These are phyloP conservation scores for Brachyrhaphis roseni DNA, from an alignment of 2,797 vertebrate species.

Conservation along the genomic window DNA sequence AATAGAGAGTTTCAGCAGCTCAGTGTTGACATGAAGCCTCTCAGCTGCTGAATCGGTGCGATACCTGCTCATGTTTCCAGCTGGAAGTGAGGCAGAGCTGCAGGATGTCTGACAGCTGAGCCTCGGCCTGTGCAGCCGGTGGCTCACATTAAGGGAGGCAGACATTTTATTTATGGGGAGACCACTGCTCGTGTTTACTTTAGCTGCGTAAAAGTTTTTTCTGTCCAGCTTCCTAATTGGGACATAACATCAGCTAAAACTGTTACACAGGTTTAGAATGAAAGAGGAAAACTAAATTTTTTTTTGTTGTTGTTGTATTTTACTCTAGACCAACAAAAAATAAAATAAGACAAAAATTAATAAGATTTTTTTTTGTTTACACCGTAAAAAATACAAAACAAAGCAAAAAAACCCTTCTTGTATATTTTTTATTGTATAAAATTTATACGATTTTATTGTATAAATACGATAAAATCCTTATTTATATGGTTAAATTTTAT, in stretches of 20 bases:
- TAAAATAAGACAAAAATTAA: neutral
- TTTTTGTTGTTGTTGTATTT: neutral
- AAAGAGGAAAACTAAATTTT: too few species aligned
- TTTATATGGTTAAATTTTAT: too few species aligned
- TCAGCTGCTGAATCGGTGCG: constrained; percentile 55
- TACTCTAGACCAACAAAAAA: neutral
- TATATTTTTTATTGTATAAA: too few species aligned
- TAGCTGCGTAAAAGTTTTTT: constrained; percentile 37
- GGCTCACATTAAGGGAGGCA: constrained; percentile 61
- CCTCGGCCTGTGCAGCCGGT: constrained; percentile 55
- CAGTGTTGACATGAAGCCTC: constrained; percentile 58
- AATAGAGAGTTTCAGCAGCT: constrained; percentile 23
- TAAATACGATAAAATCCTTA: too few species aligned
- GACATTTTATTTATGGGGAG: constrained; percentile 19
- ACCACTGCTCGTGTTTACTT: constrained; percentile 29
- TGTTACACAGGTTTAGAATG: neutral
- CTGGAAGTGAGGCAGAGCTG: constrained; percentile 67
- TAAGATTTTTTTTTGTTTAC: neutral
- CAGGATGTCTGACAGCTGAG: constrained; percentile 70
- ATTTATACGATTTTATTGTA: too few species aligned
- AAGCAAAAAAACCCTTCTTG: too few species aligned
- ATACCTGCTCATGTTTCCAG: constrained; percentile 67
- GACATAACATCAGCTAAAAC: constrained; percentile 10
- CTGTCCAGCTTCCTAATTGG: constrained; percentile 11
- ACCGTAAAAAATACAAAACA: neutral